Base-by-base conservation (phyloP, 2,113 vertebrate species). In the Tapirus terrestris region DNA sequence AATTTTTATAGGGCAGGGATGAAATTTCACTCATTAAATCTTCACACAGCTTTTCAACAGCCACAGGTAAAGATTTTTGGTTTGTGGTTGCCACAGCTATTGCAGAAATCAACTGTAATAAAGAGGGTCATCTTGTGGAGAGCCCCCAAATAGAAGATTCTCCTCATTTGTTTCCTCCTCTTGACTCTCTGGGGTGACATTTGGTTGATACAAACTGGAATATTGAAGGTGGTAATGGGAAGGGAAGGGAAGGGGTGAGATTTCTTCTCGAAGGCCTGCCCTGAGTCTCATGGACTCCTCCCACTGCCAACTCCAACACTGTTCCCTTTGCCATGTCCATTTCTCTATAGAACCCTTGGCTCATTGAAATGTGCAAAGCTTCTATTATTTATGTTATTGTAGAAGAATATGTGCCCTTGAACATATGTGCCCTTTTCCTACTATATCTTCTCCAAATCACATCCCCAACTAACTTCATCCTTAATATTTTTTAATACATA, bases 71-170 rank as follows among this genome's bases (percentile, higher is more conserved):
- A 91, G 51, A 81, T 67, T 91, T 94, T 70, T 51, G 85, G 53
- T 65, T 93, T 88, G 70, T 36, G 65, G 36, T 80, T 88, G n/a
- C 43, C 88, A 48, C 31, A 75, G 84, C 36, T 70, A 80, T 58
- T 83, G 18, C 5, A 89, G 58, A 96, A 90, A 96, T 8, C 36
- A 72, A 86, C 68, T 87, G 3, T 76, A 86, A 90, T 67, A 77
- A 92, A 94, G 18, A 82, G 2, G 20, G 25, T 86, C 61, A n/a
- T 85, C 25, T 90, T 73, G 43, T 84, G 63, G 68, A 83, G 48
- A 92, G 27, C n/a, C 29, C 63, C 56, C 18, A 86, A 31, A 79
- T 10, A 84, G 36, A 92, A 96, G 13, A 79, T 21, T 61, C 25
- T 60, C 29, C 18, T 33, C 56, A 21, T 61, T 95, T 25, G 45